Conservation (phyloP, 1,140 invertebrate genomes). For the Lucilia sericata region DNA sequence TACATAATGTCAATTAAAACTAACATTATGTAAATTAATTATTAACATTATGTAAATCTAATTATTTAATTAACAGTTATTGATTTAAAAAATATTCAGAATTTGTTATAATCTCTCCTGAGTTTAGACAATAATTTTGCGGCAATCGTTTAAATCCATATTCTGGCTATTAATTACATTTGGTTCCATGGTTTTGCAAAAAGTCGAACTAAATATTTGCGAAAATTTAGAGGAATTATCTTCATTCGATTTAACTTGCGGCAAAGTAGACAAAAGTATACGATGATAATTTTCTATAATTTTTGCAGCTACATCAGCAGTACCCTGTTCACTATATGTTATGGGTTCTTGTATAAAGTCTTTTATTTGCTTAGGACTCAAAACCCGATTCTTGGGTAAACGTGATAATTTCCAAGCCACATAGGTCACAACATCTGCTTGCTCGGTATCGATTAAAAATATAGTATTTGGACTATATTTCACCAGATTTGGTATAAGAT, state of each 20-base stretch:
- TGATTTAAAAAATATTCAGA: too few species aligned
- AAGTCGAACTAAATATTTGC: neutral
- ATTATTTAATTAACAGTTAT: neutral
- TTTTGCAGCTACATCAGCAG: neutral
- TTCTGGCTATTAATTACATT: neutral
- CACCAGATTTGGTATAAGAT: neutral
- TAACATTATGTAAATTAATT: neutral
- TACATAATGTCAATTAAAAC: neutral
- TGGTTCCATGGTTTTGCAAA: neutral
- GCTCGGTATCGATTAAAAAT: neutral
- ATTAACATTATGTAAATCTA: neutral
- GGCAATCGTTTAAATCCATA: too few species aligned
- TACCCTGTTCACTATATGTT: neutral
- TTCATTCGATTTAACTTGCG: neutral
- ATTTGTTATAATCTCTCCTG: too few species aligned
- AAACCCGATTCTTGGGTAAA: neutral
- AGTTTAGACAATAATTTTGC: too few species aligned
- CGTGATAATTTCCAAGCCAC: conserved; percentile 15
- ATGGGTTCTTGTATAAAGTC: neutral
- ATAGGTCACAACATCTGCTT: neutral
- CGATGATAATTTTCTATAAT: neutral
- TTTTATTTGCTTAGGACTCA: neutral
- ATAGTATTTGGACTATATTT: conserved; percentile 21
- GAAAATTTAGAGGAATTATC: neutral
- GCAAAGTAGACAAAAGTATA: neutral